Base-by-base conservation (phyloP, 2,888 invertebrate species). In the Drosophila diplacantha region DNA sequence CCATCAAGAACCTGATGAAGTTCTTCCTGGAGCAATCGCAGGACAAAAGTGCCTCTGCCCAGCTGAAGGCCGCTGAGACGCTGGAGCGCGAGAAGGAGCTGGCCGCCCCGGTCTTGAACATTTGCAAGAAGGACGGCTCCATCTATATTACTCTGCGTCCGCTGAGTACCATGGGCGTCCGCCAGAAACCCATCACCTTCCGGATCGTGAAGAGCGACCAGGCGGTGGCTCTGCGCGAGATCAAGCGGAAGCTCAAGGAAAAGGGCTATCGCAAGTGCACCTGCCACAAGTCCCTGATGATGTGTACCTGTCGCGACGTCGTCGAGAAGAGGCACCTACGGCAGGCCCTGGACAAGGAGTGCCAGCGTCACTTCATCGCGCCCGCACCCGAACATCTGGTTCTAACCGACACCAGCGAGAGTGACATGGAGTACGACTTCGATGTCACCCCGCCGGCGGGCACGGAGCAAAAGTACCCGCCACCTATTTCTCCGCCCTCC, bases 381-480 rank as follows among this genome's bases (percentile, higher is more conserved):
- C 71, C 72, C 18, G 76, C 85, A 29, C 74, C 70, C 7, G 80
- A 86, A 11, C 70, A 73, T 0, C 54, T 88, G 37, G 69, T 85
- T 8, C 71, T 88, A 1, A 83, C 86, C 0, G 88, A 88, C 32
- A 87, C 87, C 22, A 86, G 85, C 8, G 88, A 88, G 1, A 87
- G 83, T 8, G 92, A 92, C 51, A 91, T 92, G 26, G 93, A 93
- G 51, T 90, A 92, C 87, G 92, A 93, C 78, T 91, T 93, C 31
- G 93, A 93, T 72, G 93, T 93, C 59, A 92, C 92, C 0, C 92
- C 93, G 1, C 93, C 93, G 0, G 92, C 92, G 32, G 92, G 91
- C 0, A 90, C 92, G 31, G 91, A 91, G 69, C 89, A 91, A 1
- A 88, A 91, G 55, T 88, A 90, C 2, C n/a, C 20, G 35, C 88